A percentile compares a stretch with the other conserved stretches of the same genome.
phyloP scores from a whole-genome alignment of 2,113 vertebrate species.

The Embiotoca jacksoni region DNA sequence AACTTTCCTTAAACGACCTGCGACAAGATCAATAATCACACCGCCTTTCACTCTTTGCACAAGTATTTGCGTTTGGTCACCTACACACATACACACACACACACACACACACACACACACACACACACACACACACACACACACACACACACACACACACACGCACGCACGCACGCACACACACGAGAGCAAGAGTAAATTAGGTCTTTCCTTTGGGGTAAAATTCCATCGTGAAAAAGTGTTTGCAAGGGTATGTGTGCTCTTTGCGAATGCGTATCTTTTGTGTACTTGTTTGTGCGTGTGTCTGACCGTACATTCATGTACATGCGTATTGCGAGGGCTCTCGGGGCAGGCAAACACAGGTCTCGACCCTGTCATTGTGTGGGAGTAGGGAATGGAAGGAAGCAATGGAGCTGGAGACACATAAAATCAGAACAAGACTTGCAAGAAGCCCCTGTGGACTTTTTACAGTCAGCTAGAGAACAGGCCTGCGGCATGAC shows the following conservation, averaged over 20 bases:
- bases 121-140: neutral
- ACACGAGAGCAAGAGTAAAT: conserved; percentile 40
- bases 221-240: conserved; percentile 48
- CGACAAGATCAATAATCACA: conserved; percentile 39
- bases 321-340: conserved; percentile 13
- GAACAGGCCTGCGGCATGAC: conserved; percentile 40
- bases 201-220: conserved; percentile 41
- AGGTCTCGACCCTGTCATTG: conserved; percentile 59
- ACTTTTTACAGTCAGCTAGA: conserved; percentile 51
- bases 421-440: conserved; percentile 57
- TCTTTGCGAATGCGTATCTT: conserved; percentile 22
- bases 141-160: conserved; percentile 7
- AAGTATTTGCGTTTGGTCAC: conserved; percentile 20
- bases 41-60: conserved; percentile 19
- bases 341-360: conserved; percentile 34
- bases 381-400: conserved; percentile 53
- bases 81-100: neutral
- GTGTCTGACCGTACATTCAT: conserved; percentile 5
- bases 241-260: conserved; percentile 34
- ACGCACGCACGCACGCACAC: neutral
- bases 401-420: conserved; percentile 41
- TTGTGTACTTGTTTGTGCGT: conserved; percentile 5
- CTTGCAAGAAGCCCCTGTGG: conserved; percentile 33
- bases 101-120: conserved; percentile 1
- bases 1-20: conserved; percentile 8